Evolutionary conservation across 2,888 invertebrate genomes (phyloP).

Genomic region (Isotomurus palustris): DNA sequence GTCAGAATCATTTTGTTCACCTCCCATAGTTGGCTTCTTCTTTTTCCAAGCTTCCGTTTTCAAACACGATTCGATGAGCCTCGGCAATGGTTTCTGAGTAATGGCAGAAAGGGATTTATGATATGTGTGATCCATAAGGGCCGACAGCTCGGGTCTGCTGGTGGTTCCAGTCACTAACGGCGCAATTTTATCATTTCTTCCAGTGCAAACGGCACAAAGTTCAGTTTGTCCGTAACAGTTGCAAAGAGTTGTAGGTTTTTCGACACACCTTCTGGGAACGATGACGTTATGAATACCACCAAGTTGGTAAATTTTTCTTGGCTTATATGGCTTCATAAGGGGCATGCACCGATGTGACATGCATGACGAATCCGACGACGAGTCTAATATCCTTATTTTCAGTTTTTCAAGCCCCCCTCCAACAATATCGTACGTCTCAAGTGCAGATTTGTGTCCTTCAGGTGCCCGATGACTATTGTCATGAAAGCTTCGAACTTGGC

Average conservation of each 20-base stretch:
- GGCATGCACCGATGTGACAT: conserved; percentile 32
- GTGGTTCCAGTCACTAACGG: conserved; percentile 26
- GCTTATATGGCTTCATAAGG: conserved; percentile 29
- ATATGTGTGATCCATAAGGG: conserved; percentile 34
- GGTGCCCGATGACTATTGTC: neutral
- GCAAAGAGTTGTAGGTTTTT: conserved; percentile 24
- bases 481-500: neutral
- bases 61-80: conserved; percentile 5
- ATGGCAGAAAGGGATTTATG: conserved; percentile 25
- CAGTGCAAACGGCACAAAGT: conserved; percentile 35
- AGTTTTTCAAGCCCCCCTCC: conserved; percentile 1
- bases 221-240: conserved; percentile 37
- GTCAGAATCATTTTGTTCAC: neutral
- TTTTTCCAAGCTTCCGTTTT: conserved; percentile 6
- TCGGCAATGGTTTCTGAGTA: neutral
- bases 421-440: neutral
- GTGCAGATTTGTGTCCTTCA: neutral
- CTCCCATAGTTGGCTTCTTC: too few species aligned
- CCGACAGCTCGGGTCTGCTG: conserved; percentile 22
- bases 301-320: conserved; percentile 38
- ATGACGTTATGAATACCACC: conserved; percentile 39
- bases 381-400: neutral
- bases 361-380: conserved; percentile 18
- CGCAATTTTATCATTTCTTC: conserved; percentile 27
- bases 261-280: conserved; percentile 18